phyloP scores from a whole-genome alignment of 2,888 invertebrate species.

The Watsonalla binaria region DNA sequence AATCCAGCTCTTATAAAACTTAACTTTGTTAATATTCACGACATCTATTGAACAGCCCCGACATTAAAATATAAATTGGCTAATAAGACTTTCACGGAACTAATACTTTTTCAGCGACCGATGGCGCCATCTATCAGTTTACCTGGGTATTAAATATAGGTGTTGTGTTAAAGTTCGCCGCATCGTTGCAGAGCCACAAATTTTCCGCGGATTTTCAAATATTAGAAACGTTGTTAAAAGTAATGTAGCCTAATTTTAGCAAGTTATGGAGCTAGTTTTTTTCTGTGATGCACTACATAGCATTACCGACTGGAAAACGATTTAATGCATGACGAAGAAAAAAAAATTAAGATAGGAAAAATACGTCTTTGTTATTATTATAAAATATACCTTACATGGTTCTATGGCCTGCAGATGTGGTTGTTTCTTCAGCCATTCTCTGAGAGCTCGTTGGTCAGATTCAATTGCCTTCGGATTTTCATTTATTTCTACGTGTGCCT shows the following conservation, averaged over 20 bases:
- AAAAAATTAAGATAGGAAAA: too few species aligned
- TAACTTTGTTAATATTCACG: background rate
- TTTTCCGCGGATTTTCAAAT: too few species aligned
- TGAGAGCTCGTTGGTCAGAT: constrained; percentile 55
- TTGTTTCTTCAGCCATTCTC: constrained; percentile 72
- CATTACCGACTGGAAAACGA: too few species aligned
- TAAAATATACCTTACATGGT: constrained; percentile 47
- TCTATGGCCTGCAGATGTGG: constrained; percentile 63
- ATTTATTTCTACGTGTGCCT: constrained; percentile 66
- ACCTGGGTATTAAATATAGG: background rate
- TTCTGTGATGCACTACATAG: too few species aligned
- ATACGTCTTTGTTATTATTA: too few species aligned
- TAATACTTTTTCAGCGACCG: background rate
- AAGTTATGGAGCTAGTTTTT: too few species aligned
- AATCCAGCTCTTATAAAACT: too few species aligned
- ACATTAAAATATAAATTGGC: background rate
- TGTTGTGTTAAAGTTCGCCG: too few species aligned
- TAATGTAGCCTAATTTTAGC: too few species aligned
- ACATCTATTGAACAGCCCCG: background rate
- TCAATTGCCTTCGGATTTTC: constrained; percentile 57
- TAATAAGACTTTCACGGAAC: background rate
- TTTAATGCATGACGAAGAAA: too few species aligned
- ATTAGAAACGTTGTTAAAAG: too few species aligned
- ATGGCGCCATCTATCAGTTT: background rate
- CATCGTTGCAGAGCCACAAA: too few species aligned